Conservation (phyloP, 92 coral and sea anemone species). For the Epizoanthus scotinus region DNA sequence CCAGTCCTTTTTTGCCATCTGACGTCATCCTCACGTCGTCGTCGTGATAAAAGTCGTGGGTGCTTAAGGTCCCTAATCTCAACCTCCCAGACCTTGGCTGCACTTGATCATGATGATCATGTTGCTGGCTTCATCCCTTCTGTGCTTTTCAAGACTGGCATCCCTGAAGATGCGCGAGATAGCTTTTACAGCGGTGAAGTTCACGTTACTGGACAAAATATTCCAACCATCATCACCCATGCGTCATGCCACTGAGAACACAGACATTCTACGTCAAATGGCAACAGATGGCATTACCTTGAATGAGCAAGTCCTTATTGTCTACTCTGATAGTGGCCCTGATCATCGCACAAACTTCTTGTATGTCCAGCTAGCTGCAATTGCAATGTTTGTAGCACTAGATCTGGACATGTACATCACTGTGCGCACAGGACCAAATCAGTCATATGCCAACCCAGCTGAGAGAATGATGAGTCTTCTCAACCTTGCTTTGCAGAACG, state of each 20-base stretch:
- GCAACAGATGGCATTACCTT: neutral
- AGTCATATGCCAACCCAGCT: conserved; percentile 46
- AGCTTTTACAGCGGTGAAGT: conserved; percentile 38
- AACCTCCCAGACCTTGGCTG: conserved; percentile 33
- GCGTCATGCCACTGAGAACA: conserved; percentile 49
- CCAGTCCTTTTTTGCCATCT: too few species aligned
- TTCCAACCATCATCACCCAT: conserved; percentile 45
- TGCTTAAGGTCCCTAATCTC: too few species aligned
- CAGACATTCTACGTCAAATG: neutral
- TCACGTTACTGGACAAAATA: conserved; percentile 40
- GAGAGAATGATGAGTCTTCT: conserved; percentile 59
- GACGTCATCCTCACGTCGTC: too few species aligned
- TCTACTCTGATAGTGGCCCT: conserved; percentile 44
- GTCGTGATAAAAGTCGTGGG: too few species aligned
- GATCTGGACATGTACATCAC: conserved; percentile 46
- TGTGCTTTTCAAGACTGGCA: conserved; percentile 33
- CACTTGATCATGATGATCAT: conserved; percentile 53
- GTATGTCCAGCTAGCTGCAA: conserved; percentile 37
- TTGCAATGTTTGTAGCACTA: conserved; percentile 36
- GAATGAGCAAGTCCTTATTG: neutral
- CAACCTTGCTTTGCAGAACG: conserved; percentile 50
- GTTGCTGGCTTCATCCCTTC: conserved; percentile 43
- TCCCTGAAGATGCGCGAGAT: conserved; percentile 43
- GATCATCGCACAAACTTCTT: conserved; percentile 40
- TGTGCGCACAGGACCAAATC: conserved; percentile 46